A percentile compares a stretch with the other conserved stretches of the same genome.
phyloP scores from a whole-genome alignment of 2,888 invertebrate species.

The Chloromyia formosa region DNA sequence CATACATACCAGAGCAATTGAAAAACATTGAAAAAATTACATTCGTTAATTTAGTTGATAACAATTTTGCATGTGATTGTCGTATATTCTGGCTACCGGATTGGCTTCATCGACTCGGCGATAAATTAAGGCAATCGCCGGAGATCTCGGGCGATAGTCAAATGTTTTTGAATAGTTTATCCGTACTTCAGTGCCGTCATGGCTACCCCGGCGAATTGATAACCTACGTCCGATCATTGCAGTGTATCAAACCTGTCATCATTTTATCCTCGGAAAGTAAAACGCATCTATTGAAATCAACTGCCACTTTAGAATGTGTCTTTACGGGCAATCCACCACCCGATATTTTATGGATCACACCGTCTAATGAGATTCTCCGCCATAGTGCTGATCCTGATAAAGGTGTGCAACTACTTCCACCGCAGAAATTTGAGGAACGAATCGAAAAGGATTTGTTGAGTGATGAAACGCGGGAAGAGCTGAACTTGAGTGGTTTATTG shows the following conservation, averaged over 20 bases:
- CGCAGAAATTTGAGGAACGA: constrained; percentile 56
- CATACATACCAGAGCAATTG: constrained; percentile 76
- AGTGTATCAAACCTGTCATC: constrained; percentile 74
- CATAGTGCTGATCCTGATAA: constrained; percentile 78
- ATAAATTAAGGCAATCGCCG: constrained; percentile 1
- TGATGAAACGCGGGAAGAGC: constrained; percentile 55
- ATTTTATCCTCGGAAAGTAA: constrained; percentile 70
- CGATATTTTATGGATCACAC: constrained; percentile 87
- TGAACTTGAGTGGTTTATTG: constrained; percentile 46
- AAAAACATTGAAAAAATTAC: constrained; percentile 71
- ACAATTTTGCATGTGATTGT: constrained; percentile 88
- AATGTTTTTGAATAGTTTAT: constrained; percentile 60
- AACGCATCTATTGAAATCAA: constrained; percentile 71
- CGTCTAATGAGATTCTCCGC: constrained; percentile 75
- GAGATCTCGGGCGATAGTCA: constrained; percentile 32
- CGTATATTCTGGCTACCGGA: constrained; percentile 80
- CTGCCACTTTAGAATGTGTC: constrained; percentile 79
- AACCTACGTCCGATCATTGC: constrained; percentile 73
- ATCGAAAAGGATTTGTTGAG: constrained; percentile 58
- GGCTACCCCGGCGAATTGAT: constrained; percentile 77
- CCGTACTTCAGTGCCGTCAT: constrained; percentile 73
- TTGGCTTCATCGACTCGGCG: constrained; percentile 67
- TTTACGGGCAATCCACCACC: constrained; percentile 81
- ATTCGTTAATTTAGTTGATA: constrained; percentile 74
- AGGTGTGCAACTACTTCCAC: constrained; percentile 48